Base-by-base conservation (phyloP, 2,888 invertebrate genomes). In the Blastobasis adustella region DNA sequence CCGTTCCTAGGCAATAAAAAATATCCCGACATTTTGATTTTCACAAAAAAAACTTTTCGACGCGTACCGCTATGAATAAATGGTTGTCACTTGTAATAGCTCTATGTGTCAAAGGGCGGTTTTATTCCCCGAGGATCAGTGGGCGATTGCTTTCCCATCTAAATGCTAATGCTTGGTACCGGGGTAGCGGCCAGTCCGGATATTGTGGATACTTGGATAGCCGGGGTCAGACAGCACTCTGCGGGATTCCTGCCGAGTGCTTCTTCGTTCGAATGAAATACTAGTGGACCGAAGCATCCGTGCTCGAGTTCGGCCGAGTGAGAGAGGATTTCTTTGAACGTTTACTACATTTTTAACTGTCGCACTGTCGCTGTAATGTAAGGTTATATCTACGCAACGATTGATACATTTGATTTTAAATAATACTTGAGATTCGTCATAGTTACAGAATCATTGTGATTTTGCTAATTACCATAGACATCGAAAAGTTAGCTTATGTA, bases 91-190 rank as follows among this genome's bases (percentile, higher is more conserved):
- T 23, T 23, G 38, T 45, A 49, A 49, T 49, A 48, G 10, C 10
- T 54, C 54, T 58, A 55, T 58, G 59, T 51, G 57, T 58, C 55
- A 60, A 49, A 55, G 61, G 61, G 47, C 52, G 50, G 49, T 61
- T 62, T 61, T 60, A 47, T 46, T 58, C 59, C 10, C 43, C 43
- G 43, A 42, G 47, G 23, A 9, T 62, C 39, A 43, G 56, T 45
- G 51, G 49, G 51, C 62, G 62, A 66, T 71, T 63, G 60, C 60
- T 67, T 65, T 61, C 62, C 73, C 63, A 74, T 74, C 70, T 74
- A 71, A 74, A 74, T 72, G 73, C 65, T 74, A 74, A 73, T 74
- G 45, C 62, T 49, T 50, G 58, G 52, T 55, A 56, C 56, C 52
- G 53, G 47, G 38, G 46, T 54, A 37, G 52, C 49, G 49, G 55